Evolutionary conservation across 2,888 invertebrate species (phyloP).

Genomic region (Lasius fuliginosus): DNA sequence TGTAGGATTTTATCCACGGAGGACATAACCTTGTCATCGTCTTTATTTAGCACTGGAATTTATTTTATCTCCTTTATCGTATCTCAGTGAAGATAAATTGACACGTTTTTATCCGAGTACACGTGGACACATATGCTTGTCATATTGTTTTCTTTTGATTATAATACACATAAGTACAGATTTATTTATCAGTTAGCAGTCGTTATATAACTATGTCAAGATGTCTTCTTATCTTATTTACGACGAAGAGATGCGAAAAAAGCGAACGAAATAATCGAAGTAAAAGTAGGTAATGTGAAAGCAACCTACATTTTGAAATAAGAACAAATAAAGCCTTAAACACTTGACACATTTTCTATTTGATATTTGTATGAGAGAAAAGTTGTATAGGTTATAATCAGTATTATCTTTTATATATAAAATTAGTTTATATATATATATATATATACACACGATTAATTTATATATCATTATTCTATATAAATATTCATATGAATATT

Average conservation of each 20-base stretch:
- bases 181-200: background rate
- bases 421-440: background rate
- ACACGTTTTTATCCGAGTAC: background rate
- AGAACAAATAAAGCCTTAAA: background rate
- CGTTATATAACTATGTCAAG: background rate
- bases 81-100: background rate
- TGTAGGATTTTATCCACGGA: background rate
- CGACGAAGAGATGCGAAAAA: background rate
- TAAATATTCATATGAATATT: background rate
- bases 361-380: background rate
- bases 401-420: background rate
- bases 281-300: conserved; percentile 34
- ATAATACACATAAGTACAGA: too few species aligned
- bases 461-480: background rate
- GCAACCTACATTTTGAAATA: background rate
- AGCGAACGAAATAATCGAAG: background rate
- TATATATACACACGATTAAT: background rate
- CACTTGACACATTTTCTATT: background rate
- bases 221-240: background rate
- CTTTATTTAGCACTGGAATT: background rate
- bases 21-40: background rate
- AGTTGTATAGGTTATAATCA: background rate
- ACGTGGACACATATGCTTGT: background rate
- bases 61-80: background rate
- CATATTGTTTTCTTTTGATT: background rate